Base-by-base conservation (phyloP, 1,140 invertebrate genomes). In the Pogonus chalceus region DNA sequence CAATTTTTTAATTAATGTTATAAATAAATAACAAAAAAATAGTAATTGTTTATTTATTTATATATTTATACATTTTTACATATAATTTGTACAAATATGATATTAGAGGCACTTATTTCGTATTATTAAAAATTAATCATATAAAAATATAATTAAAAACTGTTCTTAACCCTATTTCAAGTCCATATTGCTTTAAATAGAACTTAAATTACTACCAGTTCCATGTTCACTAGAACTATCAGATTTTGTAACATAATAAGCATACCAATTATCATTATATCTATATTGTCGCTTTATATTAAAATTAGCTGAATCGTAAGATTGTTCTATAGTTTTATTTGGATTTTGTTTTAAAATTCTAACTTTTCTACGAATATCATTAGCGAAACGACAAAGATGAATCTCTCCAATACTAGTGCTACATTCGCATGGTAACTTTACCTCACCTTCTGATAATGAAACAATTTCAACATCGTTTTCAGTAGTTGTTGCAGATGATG, bases 371-470 rank as follows among this genome's bases (percentile, higher is more conserved):
- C 47, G 37, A 20, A 48, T 35, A 20, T 57, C 35, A 37, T 48
- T 20, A 18, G 24, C 48, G 21, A 43, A 24, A 21, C 49, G 23
- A 22, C 52, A 51, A 49, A 55, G 3, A 52, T 52, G 60, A 4
- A 67, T 50, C 58, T 67, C 65, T 12, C 65, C 65, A 21, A 61
- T 63, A 52, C 65, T 67, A 2, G 58, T 24, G 49, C 57, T 63
- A 52, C 61, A 60, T 16, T 56, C 58, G 37, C 65, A 65, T 18
- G 49, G 26, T 26, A 26, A 20, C 10, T 52, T 58, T 16, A 64
- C 54, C 53, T 66, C 65, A 2, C 65, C 65, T 43, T 66, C 65
- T 10, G 65, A 66, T 16, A 63, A 26, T 37, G 52, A 47, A 31
- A 12, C 31, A 20, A 12, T 14, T 31, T 49, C 22, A 12, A 18